Percentiles rank a stretch among this genome's conserved stretches.
Evolutionary conservation across 2,888 invertebrate genomes (phyloP).

Genomic region (Malthinus seriepunctatus): DNA sequence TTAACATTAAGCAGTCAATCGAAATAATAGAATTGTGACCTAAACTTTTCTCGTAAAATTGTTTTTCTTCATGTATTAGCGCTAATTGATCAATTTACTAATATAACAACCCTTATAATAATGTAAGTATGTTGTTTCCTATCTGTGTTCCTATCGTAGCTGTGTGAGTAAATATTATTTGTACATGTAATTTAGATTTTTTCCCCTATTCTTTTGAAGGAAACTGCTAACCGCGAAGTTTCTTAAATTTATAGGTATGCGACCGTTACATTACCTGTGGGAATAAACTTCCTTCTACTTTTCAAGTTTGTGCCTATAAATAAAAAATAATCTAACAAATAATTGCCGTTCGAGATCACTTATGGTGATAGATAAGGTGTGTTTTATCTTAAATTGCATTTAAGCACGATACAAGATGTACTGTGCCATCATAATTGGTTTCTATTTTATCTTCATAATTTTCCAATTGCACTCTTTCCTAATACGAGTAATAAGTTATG

Average conservation of each 20-base stretch:
- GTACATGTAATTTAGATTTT: background rate
- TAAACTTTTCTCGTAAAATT: too few relatives aligned
- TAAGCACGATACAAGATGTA: constrained; percentile 12
- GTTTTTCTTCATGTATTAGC: too few relatives aligned
- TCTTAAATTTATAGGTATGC: constrained; percentile 34
- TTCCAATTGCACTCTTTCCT: too few relatives aligned
- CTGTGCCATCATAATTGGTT: background rate
- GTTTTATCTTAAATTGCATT: constrained; percentile 8
- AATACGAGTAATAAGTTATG: too few relatives aligned
- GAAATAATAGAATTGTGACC: too few relatives aligned
- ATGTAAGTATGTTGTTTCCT: too few relatives aligned
- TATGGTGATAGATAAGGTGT: constrained; percentile 27
- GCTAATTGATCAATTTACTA: too few relatives aligned
- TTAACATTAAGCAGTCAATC: too few relatives aligned
- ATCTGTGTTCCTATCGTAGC: too few relatives aligned
- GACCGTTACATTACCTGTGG: constrained; percentile 32
- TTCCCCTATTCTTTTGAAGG: background rate
- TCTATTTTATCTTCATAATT: too few relatives aligned
- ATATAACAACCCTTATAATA: too few relatives aligned
- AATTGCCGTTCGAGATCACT: constrained; percentile 35
- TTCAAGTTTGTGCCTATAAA: constrained; percentile 33
- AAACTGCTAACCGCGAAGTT: constrained; percentile 21
- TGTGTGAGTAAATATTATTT: background rate
- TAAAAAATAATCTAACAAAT: constrained; percentile 35
- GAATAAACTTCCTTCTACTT: constrained; percentile 26